Evolutionary conservation across 1,140 invertebrate species (phyloP).

Genomic region (Ephestia elutella): DNA sequence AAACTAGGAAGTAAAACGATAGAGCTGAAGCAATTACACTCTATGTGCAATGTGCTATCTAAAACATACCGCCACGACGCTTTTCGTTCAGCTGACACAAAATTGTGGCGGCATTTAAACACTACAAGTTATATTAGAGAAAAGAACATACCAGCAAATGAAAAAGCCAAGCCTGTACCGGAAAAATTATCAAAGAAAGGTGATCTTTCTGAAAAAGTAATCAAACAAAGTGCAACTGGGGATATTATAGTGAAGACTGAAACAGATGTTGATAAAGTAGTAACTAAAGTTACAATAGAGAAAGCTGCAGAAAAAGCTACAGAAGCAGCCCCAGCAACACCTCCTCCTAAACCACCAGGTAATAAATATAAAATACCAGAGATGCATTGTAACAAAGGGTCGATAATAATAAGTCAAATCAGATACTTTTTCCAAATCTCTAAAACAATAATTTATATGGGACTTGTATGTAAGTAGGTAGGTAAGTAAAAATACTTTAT

Average conservation of each 20-base stretch:
- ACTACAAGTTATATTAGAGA: conserved; percentile 40
- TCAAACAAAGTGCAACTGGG: conserved; percentile 39
- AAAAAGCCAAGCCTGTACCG: conserved; percentile 18
- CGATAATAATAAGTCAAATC: too few relatives aligned
- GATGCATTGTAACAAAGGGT: too few relatives aligned
- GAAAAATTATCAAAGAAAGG: conserved; percentile 21
- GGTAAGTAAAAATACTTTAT: too few relatives aligned
- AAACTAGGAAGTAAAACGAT: conserved; percentile 45
- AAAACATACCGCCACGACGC: conserved; percentile 21
- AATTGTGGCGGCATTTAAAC: conserved; percentile 33
- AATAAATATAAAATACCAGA: conserved; percentile 7
- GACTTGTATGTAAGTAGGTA: too few relatives aligned
- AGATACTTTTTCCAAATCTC: too few relatives aligned
- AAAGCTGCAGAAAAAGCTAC: conserved; percentile 32
- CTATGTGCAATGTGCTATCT: conserved; percentile 27
- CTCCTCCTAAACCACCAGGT: conserved; percentile 40
- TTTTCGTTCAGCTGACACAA: conserved; percentile 11
- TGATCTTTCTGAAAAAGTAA: conserved; percentile 29
- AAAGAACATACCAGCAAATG: conserved; percentile 40
- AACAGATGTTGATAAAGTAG: conserved; percentile 47
- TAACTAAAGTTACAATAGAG: conserved; percentile 67
- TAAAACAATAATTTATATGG: too few relatives aligned
- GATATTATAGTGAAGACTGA: conserved; percentile 63
- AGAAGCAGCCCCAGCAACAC: conserved; percentile 13
- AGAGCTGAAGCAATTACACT: conserved; percentile 36